These are phyloP conservation scores for Pseudococcus viburni DNA, from an alignment of 2,888 invertebrate genomes.

Conservation along the genomic window DNA sequence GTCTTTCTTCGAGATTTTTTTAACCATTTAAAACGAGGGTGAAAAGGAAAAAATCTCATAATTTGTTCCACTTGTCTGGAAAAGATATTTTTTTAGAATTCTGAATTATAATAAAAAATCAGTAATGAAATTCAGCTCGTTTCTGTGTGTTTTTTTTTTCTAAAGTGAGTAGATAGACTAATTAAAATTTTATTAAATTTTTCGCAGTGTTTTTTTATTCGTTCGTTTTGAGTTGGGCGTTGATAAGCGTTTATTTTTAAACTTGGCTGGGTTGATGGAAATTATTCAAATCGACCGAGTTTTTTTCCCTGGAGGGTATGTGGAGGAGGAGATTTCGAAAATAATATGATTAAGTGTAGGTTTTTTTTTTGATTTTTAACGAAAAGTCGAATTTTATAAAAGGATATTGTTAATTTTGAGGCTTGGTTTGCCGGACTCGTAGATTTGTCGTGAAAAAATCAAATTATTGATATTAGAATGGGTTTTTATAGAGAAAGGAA, in stretches of 20 bases:
- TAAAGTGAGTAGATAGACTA: constrained; percentile 6
- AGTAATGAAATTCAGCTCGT: constrained; percentile 40
- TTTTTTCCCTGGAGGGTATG: neutral
- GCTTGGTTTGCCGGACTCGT: no score
- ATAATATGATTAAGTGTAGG: neutral
- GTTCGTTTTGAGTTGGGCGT: neutral
- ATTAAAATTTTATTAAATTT: constrained; percentile 56
- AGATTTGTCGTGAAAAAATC: no score
- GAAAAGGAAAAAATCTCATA: constrained; percentile 2
- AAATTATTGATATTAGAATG: no score
- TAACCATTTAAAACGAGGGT: neutral
- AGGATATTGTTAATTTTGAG: no score
- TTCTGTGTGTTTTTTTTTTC: neutral
- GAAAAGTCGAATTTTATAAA: no score
- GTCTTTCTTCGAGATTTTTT: neutral
- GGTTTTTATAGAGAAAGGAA: no score
- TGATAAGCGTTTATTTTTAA: constrained; percentile 29
- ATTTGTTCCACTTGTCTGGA: constrained; percentile 36
- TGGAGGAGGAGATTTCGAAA: neutral
- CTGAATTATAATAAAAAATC: neutral
- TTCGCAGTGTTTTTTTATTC: neutral
- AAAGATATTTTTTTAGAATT: neutral
- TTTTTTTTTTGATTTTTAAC: neutral
- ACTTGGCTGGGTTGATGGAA: neutral
- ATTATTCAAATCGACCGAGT: neutral